These are phyloP conservation scores for Lutraria rhynchaena DNA, from an alignment of 1,140 invertebrate genomes.

Conservation along the genomic window DNA sequence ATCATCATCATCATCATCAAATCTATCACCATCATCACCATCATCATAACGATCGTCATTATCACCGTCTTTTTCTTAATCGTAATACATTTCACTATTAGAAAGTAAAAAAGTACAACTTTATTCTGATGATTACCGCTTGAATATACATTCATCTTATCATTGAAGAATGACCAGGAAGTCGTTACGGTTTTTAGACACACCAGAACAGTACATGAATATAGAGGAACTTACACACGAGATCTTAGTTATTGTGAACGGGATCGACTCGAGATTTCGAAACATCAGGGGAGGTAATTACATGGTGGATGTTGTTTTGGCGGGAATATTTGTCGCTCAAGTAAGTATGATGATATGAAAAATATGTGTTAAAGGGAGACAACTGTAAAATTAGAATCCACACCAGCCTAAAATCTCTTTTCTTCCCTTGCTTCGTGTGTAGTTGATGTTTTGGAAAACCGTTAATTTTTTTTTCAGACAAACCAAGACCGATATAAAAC, in stretches of 20 bases:
- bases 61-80: not conserved
- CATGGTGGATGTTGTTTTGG: slow-evolving; percentile 2
- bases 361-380: not conserved
- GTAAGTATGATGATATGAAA: too few relatives aligned
- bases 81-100: not conserved
- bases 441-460: too few relatives aligned
- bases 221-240: slow-evolving; percentile 1
- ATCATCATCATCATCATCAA: too few relatives aligned
- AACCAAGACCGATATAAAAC: too few relatives aligned
- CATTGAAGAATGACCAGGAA: not conserved
- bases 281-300: slow-evolving; percentile 10
- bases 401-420: too few relatives aligned
- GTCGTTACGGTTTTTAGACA: not conserved
- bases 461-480: too few relatives aligned
- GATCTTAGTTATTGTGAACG: slow-evolving; percentile 9
- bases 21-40: too few relatives aligned
- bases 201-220: not conserved
- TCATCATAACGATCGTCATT: too few relatives aligned
- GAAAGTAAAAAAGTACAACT: not conserved
- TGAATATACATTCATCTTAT: not conserved
- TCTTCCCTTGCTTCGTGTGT: too few relatives aligned
- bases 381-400: too few relatives aligned
- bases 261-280: slow-evolving; percentile 18
- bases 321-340: slow-evolving; percentile 18
- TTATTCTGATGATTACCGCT: not conserved